phyloP scores from a whole-genome alignment of 2,888 invertebrate species.

The Herminia tarsipennalis region DNA sequence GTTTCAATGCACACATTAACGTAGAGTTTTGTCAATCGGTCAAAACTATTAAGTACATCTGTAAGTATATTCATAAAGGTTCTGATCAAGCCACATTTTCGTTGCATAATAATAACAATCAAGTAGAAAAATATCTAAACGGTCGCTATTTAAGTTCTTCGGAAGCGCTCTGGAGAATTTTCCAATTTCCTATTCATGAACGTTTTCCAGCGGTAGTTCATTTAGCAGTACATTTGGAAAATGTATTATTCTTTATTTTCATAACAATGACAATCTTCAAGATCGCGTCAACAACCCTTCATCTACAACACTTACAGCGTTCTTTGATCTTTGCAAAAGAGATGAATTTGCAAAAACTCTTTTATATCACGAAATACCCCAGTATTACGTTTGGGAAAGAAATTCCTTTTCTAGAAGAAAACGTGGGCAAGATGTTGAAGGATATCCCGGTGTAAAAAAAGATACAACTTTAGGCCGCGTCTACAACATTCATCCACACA shows the following conservation, averaged over 20 bases:
- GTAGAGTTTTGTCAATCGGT: slow-evolving; percentile 29
- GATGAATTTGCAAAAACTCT: slow-evolving; percentile 44
- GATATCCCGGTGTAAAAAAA: slow-evolving; percentile 25
- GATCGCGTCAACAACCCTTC: slow-evolving; percentile 24
- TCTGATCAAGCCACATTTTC: slow-evolving; percentile 23
- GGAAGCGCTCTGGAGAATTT: slow-evolving; percentile 19
- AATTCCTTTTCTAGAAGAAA: slow-evolving; percentile 9
- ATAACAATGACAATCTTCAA: slow-evolving; percentile 23
- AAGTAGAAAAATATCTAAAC: slow-evolving; percentile 30
- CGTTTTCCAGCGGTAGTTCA: slow-evolving; percentile 20
- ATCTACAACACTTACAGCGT: slow-evolving; percentile 39
- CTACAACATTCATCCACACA: slow-evolving; percentile 22
- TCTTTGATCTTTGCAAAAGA: slow-evolving; percentile 42
- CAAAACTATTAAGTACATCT: slow-evolving; percentile 29
- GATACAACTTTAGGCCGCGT: slow-evolving; percentile 15
- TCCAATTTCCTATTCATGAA: slow-evolving; percentile 26
- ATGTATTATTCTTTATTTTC: slow-evolving; percentile 12
- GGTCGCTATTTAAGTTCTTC: slow-evolving; percentile 34
- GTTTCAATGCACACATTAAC: slow-evolving; percentile 31
- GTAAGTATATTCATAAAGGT: slow-evolving; percentile 23
- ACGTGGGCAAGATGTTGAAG: slow-evolving; percentile 24
- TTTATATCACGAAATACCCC: slow-evolving; percentile 30
- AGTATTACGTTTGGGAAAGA: slow-evolving; percentile 29
- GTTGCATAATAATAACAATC: slow-evolving; percentile 25
- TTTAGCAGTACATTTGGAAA: slow-evolving; percentile 13